phyloP scores from a whole-genome alignment of 1,140 invertebrate species.

The Adelges cooleyi region DNA sequence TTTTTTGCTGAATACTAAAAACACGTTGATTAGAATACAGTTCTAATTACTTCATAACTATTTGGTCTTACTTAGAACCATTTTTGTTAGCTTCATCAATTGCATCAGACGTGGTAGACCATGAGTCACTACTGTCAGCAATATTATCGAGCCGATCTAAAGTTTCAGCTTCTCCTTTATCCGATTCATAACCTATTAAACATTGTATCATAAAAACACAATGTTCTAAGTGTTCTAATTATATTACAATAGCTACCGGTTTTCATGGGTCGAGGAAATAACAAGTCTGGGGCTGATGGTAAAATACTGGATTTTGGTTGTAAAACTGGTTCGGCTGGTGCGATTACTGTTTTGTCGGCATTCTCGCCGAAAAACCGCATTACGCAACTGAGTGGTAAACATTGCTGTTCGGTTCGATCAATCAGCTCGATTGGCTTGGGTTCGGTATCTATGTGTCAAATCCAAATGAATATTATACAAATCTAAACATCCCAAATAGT shows the following conservation, averaged over 20 bases:
- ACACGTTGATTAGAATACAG: too few relatives aligned
- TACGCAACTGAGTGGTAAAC: slow-evolving; percentile 17
- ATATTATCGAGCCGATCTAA: background rate
- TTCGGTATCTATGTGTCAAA: slow-evolving; percentile 26
- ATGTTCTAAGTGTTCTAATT: too few relatives aligned
- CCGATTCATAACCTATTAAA: slow-evolving; percentile 9
- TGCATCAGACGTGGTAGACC: slow-evolving; percentile 57
- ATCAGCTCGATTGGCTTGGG: slow-evolving; percentile 22
- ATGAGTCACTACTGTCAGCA: slow-evolving; percentile 69
- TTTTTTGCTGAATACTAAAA: slow-evolving; percentile 37
- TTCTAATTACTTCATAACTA: too few relatives aligned
- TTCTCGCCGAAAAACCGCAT: slow-evolving; percentile 25
- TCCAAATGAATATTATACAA: slow-evolving; percentile 29
- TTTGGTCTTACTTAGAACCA: slow-evolving; percentile 53
- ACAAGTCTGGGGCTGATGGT: background rate
- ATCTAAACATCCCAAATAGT: slow-evolving; percentile 28
- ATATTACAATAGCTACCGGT: background rate
- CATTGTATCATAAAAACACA: too few relatives aligned
- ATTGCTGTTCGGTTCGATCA: slow-evolving; percentile 24
- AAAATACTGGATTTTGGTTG: slow-evolving; percentile 25
- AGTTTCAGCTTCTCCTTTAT: slow-evolving; percentile 33
- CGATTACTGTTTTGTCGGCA: slow-evolving; percentile 10
- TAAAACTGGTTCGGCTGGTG: slow-evolving; percentile 17
- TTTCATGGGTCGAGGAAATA: slow-evolving; percentile 16
- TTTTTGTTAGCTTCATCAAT: slow-evolving; percentile 41